Evolutionary conservation across 2,113 vertebrate species (phyloP), one percentile per base, ranked within the genome.

Genomic region (Prunella himalayana): DNA sequence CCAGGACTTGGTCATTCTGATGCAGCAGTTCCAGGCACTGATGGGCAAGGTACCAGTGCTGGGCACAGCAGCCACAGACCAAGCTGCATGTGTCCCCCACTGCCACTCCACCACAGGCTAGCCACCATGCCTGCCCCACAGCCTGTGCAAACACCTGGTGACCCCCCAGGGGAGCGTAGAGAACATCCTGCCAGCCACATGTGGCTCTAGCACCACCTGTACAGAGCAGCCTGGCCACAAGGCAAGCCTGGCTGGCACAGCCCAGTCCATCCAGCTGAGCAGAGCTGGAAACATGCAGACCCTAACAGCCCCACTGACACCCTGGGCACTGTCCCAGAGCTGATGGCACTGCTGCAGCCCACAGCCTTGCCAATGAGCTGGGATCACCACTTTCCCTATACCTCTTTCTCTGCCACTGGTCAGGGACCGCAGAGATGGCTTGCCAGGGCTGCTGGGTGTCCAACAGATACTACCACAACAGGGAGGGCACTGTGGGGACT

Each of bases 31-130:
- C 79, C 94, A 96, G 60, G 54, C 56, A 2, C 59, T 96, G 23
- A 96, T 97, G 76, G 94, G 96, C 31, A 97, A 98, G 98, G 98
- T 98, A 97, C 51, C 6, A 24, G 19, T 30, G 39, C 25, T 2
- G 2, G 14, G 15, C 53, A 56, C 47, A 63, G 15, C 0, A 0
- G 57, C 16, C 41, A 45, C 51, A 23, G 33, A 53, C 31, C 21
- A 18, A 49, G 15, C 20, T 85, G 33, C 24, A 3, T 5, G 28
- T 28, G 45, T 35, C 24, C 45, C 33, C 35, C 3, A 9, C 45
- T 22, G n/a, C 27, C 61, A 35, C 23, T 44, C 50, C 73, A 50
- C 9, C 30, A 23, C 2, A 5, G 53, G 8, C 60, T 10, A n/a
- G 75, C 56, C 45, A 39, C 45, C 15, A 1, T 17, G 9, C 37